Percentiles rank a stretch among this genome's conserved stretches.
These are phyloP conservation scores for Laticauda laticaudata DNA, from an alignment of 2,113 vertebrate species.

Conservation along the genomic window DNA sequence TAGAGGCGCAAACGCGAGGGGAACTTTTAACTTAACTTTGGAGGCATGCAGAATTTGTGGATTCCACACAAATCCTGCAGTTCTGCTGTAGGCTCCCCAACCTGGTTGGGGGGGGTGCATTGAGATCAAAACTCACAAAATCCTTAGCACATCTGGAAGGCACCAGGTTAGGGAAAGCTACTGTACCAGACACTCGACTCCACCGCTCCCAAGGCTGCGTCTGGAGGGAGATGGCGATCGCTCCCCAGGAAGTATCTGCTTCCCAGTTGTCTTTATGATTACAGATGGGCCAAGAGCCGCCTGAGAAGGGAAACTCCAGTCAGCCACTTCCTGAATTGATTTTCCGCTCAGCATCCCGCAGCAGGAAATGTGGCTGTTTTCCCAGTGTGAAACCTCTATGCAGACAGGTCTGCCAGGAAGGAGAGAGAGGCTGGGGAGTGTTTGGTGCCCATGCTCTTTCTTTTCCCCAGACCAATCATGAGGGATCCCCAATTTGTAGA, in stretches of 20 bases:
- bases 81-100: neutral
- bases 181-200: neutral
- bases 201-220: neutral
- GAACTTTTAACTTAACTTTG: no score
- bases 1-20: no score
- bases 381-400: no score
- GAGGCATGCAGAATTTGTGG: neutral
- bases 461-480: neutral
- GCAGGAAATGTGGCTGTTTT: neutral
- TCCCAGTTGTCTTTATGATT: no score
- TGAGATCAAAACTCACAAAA: neutral
- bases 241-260: neutral
- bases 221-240: neutral
- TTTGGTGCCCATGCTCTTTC: neutral
- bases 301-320: neutral
- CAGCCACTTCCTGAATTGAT: neutral
- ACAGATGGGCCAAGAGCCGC: neutral
- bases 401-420: neutral
- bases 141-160: neutral
- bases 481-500: neutral
- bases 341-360: neutral
- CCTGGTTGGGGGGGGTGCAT: neutral
- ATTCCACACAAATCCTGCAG: neutral
- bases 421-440: neutral
- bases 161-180: neutral